phyloP scores from a whole-genome alignment of 2,888 invertebrate genomes.

The Drosophila demipolita region DNA sequence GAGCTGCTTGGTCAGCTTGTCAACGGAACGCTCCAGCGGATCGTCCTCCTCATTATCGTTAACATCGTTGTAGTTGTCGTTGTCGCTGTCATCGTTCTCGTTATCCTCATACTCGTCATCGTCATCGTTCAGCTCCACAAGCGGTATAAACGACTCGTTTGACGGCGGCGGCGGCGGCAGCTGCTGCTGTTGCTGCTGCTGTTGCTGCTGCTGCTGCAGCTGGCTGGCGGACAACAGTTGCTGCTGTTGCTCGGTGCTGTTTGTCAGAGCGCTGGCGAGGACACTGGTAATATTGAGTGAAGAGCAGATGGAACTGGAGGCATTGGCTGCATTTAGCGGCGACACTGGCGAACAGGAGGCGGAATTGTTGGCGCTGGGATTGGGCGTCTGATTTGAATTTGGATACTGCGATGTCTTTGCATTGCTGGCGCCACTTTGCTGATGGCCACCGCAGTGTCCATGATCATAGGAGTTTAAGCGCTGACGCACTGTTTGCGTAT shows the following conservation, averaged over 20 bases:
- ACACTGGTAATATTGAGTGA: conserved; percentile 21
- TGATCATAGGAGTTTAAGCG: conserved; percentile 92
- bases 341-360: neutral
- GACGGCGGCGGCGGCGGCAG: conserved; percentile 2
- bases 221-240: conserved; percentile 3
- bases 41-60: conserved; percentile 18
- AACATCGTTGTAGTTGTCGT: conserved; percentile 9
- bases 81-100: neutral
- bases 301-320: neutral
- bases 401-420: neutral
- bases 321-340: neutral
- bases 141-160: conserved; percentile 54
- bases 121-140: conserved; percentile 78
- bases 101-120: conserved; percentile 53
- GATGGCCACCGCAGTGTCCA: conserved; percentile 80
- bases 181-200: conserved; percentile 13
- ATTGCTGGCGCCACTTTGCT: conserved; percentile 6
- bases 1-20: conserved; percentile 82
- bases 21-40: conserved; percentile 72
- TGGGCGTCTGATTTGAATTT: conserved; percentile 14
- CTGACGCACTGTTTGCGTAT: conserved; percentile 92
- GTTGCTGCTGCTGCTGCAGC: conserved; percentile 9
- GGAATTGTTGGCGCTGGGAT: conserved; percentile 1
- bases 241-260: conserved; percentile 11
- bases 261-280: conserved; percentile 40